phyloP scores from a whole-genome alignment of 2,113 vertebrate species.

The Bufo gargarizans region DNA sequence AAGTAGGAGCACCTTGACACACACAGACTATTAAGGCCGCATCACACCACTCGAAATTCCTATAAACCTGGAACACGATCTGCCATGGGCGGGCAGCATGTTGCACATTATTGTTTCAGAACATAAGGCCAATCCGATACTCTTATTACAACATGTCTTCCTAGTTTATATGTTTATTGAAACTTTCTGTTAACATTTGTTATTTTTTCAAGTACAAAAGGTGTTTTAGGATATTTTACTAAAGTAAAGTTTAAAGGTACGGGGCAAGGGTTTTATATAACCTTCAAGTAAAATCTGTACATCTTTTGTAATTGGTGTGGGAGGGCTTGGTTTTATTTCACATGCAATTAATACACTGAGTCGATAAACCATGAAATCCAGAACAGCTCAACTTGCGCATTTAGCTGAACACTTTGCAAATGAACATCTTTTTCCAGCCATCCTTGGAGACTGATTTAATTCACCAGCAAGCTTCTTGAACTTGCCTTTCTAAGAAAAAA shows the following conservation, averaged over 20 bases:
- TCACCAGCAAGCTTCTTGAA: constrained; percentile 9
- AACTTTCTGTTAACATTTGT: not conserved
- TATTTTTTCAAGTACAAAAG: not conserved
- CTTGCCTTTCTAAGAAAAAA: constrained; percentile 21
- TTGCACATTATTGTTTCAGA: too few species aligned
- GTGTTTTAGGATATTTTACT: not conserved
- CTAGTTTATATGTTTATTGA: not conserved
- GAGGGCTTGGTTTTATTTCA: constrained; percentile 30
- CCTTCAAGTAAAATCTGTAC: constrained; percentile 14
- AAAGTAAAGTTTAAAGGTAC: not conserved
- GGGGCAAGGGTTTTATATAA: not conserved
- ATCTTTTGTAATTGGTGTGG: constrained; percentile 47
- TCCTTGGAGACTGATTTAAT: constrained; percentile 52
- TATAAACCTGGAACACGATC: too few species aligned
- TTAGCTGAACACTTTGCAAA: constrained; percentile 37
- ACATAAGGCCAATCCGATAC: too few species aligned
- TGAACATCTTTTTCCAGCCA: constrained; percentile 32
- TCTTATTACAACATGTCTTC: too few species aligned
- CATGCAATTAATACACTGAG: constrained; percentile 42
- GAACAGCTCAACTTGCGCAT: constrained; percentile 38
- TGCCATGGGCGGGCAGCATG: too few species aligned
- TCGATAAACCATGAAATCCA: constrained; percentile 54
- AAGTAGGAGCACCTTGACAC: too few species aligned
- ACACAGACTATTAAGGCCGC: too few species aligned
- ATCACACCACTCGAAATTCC: too few species aligned